phyloP scores from a whole-genome alignment of 2,113 vertebrate species.

The Tapirus terrestris region DNA sequence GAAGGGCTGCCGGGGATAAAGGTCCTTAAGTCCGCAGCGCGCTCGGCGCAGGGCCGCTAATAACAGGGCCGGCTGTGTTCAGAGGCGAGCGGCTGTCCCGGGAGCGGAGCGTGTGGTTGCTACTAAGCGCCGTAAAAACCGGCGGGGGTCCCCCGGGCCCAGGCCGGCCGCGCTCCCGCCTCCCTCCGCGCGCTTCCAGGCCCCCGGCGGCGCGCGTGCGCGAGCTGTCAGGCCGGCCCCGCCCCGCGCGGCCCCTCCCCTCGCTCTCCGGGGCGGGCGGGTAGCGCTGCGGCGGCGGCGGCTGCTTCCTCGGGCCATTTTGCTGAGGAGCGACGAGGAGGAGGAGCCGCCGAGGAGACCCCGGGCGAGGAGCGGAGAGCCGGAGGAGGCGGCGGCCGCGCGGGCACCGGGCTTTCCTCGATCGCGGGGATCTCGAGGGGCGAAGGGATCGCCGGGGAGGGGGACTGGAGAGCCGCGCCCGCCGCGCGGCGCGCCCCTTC shows the following conservation, averaged over 20 bases:
- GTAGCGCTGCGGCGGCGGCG: slow-evolving; percentile 66
- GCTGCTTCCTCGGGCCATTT: slow-evolving; percentile 84
- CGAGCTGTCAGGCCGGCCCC: slow-evolving; percentile 69
- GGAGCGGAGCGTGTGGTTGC: background rate
- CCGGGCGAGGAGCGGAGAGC: background rate
- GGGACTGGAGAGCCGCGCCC: slow-evolving; percentile 61
- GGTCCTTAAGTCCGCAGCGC: background rate
- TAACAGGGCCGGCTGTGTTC: background rate
- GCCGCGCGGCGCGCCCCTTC: slow-evolving; percentile 66
- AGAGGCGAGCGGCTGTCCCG: background rate
- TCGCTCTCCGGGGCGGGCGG: slow-evolving; percentile 45
- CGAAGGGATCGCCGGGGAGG: slow-evolving; percentile 38
- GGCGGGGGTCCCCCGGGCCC: fast-evolving
- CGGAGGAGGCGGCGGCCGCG: slow-evolving; percentile 21
- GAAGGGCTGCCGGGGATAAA: background rate
- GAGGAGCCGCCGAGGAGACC: background rate
- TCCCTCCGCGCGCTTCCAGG: background rate
- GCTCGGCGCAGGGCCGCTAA: background rate
- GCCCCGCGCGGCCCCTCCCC: background rate
- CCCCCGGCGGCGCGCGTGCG: background rate
- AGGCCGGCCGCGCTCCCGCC: background rate
- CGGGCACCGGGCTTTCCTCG: slow-evolving; percentile 58
- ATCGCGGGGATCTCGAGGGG: slow-evolving; percentile 45
- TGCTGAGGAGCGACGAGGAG: slow-evolving; percentile 73
- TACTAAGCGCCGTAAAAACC: background rate